These are phyloP conservation scores for Bubo blakistoni DNA, from an alignment of 2,113 vertebrate species.

Conservation along the genomic window DNA sequence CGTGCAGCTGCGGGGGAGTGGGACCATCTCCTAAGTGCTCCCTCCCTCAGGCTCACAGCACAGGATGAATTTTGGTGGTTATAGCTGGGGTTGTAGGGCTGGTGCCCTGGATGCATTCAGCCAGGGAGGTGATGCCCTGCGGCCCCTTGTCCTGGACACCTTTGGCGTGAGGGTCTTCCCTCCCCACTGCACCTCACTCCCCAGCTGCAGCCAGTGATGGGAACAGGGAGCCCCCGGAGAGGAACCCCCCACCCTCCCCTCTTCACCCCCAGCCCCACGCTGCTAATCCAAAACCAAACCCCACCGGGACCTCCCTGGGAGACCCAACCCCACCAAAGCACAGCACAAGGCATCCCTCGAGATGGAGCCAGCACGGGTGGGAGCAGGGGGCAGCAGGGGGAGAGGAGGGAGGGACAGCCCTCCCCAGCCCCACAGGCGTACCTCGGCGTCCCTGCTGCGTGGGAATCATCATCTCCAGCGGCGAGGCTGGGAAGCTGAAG, in stretches of 20 bases:
- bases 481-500: background rate
- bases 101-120: background rate
- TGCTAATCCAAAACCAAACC: background rate
- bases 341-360: accelerated
- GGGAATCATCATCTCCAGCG: background rate
- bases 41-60: accelerated
- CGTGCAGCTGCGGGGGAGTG: background rate
- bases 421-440: background rate
- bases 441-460: background rate
- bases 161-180: accelerated
- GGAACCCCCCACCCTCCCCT: background rate
- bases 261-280: accelerated
- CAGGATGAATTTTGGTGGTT: background rate
- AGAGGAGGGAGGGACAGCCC: background rate
- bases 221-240: background rate
- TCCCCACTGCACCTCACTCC: background rate
- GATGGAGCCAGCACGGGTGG: background rate
- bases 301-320: background rate
- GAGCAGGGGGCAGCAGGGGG: background rate
- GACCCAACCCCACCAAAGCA: background rate
- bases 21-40: accelerated
- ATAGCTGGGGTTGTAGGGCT: background rate
- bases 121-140: background rate
- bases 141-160: background rate
- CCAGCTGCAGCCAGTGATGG: background rate